phyloP scores from a whole-genome alignment of 2,113 vertebrate species.

The Ochotona princeps region DNA sequence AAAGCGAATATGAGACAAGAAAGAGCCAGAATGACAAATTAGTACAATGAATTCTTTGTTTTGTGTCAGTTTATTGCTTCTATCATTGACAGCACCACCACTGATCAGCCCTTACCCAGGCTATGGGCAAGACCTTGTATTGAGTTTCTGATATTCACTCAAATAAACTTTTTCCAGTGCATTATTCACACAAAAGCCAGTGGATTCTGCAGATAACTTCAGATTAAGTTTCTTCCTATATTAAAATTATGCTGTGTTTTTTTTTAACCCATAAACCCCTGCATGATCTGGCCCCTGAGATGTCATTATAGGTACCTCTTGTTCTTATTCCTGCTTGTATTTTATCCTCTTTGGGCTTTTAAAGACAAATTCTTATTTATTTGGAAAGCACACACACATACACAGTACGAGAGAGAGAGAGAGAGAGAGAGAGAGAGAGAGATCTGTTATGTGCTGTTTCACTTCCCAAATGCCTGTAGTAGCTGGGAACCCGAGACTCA shows the following conservation, averaged over 20 bases:
- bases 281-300: neutral
- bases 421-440: too few species aligned
- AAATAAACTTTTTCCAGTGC: neutral
- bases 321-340: neutral
- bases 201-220: neutral
- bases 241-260: neutral
- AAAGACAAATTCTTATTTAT: too few species aligned
- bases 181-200: neutral
- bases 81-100: too few species aligned
- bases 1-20: neutral
- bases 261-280: neutral
- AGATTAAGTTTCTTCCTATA: neutral
- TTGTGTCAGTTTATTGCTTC: neutral
- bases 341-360: neutral
- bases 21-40: neutral
- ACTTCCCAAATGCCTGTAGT: too few species aligned
- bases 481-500: too few species aligned
- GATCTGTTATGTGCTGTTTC: too few species aligned
- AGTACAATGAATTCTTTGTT: neutral
- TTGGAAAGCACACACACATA: too few species aligned
- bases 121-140: neutral
- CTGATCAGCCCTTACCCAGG: neutral
- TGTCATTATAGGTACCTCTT: neutral
- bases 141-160: neutral
- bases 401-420: too few species aligned